A percentile compares a stretch with the other conserved stretches of the same genome.
These are phyloP conservation scores for Thaumatotibia leucotreta DNA, from an alignment of 1,140 invertebrate genomes.

Conservation along the genomic window DNA sequence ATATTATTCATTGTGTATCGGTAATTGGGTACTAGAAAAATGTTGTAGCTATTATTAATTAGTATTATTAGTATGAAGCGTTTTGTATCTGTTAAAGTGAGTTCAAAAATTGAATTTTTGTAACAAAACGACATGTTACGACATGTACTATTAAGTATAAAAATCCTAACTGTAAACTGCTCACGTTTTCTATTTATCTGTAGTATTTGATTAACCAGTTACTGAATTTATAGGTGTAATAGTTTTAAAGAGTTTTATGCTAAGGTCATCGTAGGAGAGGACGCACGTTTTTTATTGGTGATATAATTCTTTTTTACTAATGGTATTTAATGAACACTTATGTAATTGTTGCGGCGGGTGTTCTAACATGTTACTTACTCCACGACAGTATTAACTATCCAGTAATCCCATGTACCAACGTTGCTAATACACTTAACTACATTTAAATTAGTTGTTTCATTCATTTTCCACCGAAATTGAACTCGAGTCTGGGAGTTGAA, in stretches of 20 bases:
- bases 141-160: conserved; percentile 41
- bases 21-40: conserved; percentile 43
- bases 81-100: conserved; percentile 25
- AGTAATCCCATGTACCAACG: conserved; percentile 75
- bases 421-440: conserved; percentile 76
- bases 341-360: conserved; percentile 47
- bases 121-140: neutral
- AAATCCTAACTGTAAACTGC: conserved; percentile 69
- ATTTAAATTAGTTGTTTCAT: conserved; percentile 69
- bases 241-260: conserved; percentile 50
- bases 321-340: conserved; percentile 42
- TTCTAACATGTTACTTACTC: conserved; percentile 45
- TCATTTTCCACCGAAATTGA: no score
- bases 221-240: conserved; percentile 74
- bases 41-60: conserved; percentile 33
- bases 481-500: no score
- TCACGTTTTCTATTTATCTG: conserved; percentile 70
- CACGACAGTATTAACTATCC: conserved; percentile 73
- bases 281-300: conserved; percentile 62
- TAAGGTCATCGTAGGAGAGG: conserved; percentile 61
- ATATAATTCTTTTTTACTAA: conserved; percentile 64
- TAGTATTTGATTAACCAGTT: conserved; percentile 65
- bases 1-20: conserved; percentile 36
- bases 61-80: conserved; percentile 25
- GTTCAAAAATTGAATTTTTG: conserved; percentile 11